phyloP scores from a whole-genome alignment of 2,888 invertebrate genomes.

The Drymonia ruficornis region DNA sequence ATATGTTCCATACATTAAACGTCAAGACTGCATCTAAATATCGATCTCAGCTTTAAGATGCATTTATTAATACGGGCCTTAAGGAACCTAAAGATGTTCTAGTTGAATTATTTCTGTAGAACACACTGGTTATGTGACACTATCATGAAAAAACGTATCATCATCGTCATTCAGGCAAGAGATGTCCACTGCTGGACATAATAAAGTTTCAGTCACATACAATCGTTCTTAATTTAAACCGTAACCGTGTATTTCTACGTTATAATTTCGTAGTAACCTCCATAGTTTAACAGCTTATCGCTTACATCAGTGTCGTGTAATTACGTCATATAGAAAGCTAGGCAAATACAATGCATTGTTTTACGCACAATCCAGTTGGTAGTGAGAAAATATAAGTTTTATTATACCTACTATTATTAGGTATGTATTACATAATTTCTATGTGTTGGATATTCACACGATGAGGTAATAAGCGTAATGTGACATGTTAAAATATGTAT shows the following conservation, averaged over 20 bases:
- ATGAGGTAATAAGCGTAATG: not conserved
- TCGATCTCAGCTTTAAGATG: no score
- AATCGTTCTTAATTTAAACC: no score
- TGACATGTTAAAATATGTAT: not conserved
- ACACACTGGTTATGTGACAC: not conserved
- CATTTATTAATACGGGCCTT: no score
- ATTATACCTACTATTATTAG: not conserved
- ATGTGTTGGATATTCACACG: not conserved
- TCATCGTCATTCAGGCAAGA: no score
- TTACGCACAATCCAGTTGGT: not conserved
- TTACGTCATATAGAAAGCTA: slow-evolving; percentile 6
- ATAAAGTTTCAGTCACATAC: no score
- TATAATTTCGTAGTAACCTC: not conserved
- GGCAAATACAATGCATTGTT: slow-evolving; percentile 4
- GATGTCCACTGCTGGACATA: no score
- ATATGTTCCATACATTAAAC: no score
- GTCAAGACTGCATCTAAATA: no score
- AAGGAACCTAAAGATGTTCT: no score
- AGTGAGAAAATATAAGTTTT: slow-evolving; percentile 6
- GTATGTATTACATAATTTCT: slow-evolving; percentile 1
- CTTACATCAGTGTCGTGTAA: not conserved
- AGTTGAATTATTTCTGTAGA: no score
- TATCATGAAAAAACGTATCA: not conserved
- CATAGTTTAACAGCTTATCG: not conserved
- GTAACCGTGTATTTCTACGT: not conserved